These are phyloP conservation scores for Furcifer pardalis DNA, from an alignment of 2,797 vertebrate species.

Conservation along the genomic window DNA sequence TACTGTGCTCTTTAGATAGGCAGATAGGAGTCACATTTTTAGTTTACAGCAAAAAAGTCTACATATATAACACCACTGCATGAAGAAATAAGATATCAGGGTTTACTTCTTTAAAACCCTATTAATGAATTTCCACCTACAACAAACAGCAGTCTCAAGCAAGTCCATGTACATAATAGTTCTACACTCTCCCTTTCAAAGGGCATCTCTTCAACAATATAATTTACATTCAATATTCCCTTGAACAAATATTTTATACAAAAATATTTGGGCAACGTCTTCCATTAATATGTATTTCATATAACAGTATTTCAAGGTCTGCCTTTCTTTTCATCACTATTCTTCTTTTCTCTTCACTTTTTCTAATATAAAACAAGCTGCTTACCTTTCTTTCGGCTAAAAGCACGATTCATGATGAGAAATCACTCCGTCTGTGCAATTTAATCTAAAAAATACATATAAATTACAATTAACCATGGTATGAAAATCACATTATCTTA, in stretches of 20 bases:
- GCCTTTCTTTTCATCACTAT: neutral
- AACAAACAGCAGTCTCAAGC: neutral
- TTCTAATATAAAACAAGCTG: neutral
- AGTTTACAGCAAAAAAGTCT: neutral
- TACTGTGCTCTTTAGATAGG: neutral
- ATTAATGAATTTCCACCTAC: neutral
- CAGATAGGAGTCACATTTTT: neutral
- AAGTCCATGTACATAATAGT: neutral
- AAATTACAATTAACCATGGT: neutral
- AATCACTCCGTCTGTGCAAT: constrained; percentile 3
- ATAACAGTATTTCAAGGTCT: neutral
- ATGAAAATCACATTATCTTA: neutral
- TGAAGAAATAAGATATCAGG: neutral
- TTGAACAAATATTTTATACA: neutral
- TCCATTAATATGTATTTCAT: neutral
- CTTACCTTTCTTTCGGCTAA: constrained; percentile 94
- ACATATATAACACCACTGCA: neutral
- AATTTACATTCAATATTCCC: neutral
- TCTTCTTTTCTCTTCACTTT: neutral
- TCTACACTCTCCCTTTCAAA: neutral
- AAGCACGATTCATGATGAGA: constrained; percentile 91
- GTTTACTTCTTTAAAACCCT: neutral
- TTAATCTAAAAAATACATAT: constrained; percentile 49
- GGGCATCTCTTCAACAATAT: neutral
- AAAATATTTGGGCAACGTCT: neutral